Base-by-base conservation (phyloP, 1,140 invertebrate genomes). In the Doryteuthis pealeii region DNA sequence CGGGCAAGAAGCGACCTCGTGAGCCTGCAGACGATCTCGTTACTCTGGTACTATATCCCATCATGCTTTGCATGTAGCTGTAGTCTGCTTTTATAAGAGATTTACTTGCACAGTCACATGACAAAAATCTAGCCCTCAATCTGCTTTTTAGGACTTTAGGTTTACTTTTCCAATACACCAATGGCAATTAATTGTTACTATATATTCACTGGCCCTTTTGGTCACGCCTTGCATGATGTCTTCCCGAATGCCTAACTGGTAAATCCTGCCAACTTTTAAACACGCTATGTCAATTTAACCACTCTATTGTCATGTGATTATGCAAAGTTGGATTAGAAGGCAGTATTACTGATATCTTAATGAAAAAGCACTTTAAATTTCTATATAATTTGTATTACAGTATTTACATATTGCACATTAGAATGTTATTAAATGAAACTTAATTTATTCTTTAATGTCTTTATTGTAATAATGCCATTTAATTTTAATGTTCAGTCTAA, bases 1-100 rank as follows among this genome's bases (percentile, higher is more conserved):
- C 93, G 89, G 93, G 93, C 91, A 94, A 94, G 93, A 95, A 95
- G 91, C 92, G 92, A 90, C 91, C 92, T 90, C 92, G 92, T 89
- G 92, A 93, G 90, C 91, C 92, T 90, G 91, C 89, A 87, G 93
- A 93, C 90, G 94, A 95, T 91, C 91, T 95, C 91, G 92, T 95
- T 62, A 62, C 54, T 93, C 93, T 95, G 94, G 94, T 95, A 95
- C 93, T 81, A 78, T 82, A 79, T 85, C 83, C 85, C 86, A 84
- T 86, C 82, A 87, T 86, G 87, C 87, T 88, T 87, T 88, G 87
- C 88, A 88, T 88, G 88, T 86, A 87, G 85, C 84, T 83, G 80
- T 86, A 87, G 85, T 84, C 78, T 78, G 82, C 81, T 83, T 45
- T 32, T 74, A 84, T 73, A 78, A 79, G 76, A 81, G 72, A 77